Conservation (phyloP, 1,140 invertebrate genomes). For the Mycetomoellerius zeteki region DNA sequence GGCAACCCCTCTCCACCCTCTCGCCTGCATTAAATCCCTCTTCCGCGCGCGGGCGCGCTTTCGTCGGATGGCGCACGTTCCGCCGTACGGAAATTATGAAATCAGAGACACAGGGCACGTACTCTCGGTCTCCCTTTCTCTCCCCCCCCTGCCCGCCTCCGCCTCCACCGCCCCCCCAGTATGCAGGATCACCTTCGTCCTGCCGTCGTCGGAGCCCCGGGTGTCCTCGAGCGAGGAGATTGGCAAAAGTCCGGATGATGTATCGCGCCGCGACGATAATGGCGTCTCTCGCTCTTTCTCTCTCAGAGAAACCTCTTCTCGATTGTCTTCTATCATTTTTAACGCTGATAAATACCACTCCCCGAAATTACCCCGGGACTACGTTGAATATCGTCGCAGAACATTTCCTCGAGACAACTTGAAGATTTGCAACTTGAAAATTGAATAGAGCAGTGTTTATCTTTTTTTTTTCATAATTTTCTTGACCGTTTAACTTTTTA, state of each 20-base stretch:
- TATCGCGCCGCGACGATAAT: constrained; percentile 77
- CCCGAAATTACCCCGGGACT: constrained; percentile 41
- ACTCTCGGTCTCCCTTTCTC: constrained; percentile 57
- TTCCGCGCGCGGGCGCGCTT: neutral
- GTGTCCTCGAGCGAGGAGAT: constrained; percentile 70
- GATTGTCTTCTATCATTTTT: constrained; percentile 57
- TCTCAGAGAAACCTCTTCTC: constrained; percentile 27
- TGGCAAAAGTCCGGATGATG: constrained; percentile 77
- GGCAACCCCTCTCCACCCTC: neutral
- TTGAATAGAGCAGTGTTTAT: neutral
- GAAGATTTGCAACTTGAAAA: neutral
- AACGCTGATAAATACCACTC: constrained; percentile 53
- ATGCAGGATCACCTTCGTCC: constrained; percentile 65
- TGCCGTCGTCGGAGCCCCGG: constrained; percentile 31
- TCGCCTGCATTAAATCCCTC: constrained; percentile 57
- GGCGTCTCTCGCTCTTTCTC: neutral
- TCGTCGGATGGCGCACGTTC: constrained; percentile 73
- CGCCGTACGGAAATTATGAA: constrained; percentile 82
- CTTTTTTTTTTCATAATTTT: neutral
- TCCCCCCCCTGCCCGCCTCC: neutral
- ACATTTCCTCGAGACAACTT: neutral
- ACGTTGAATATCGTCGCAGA: constrained; percentile 3
- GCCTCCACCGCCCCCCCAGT: neutral
- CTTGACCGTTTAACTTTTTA: too few relatives aligned
- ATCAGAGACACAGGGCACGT: constrained; percentile 82